Evolutionary conservation across 2,888 invertebrate species (phyloP).

Genomic region (Molorchus minor): DNA sequence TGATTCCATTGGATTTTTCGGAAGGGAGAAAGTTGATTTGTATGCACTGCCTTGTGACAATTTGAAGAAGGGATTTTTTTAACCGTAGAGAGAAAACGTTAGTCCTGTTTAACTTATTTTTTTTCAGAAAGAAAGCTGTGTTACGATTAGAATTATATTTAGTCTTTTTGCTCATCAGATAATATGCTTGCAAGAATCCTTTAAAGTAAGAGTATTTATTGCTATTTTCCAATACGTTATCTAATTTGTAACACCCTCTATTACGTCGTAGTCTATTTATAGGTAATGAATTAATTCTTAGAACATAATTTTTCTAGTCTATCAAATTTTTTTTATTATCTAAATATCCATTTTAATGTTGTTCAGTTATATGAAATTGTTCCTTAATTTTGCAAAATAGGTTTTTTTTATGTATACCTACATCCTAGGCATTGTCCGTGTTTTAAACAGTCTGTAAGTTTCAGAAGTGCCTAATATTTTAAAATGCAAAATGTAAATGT

Average conservation of each 20-base stretch:
- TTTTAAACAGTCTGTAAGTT: conserved; percentile 37
- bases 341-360: conserved; percentile 51
- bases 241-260: conserved; percentile 44
- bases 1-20: conserved; percentile 6
- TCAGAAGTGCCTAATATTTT: conserved; percentile 47
- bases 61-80: conserved; percentile 11
- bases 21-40: conserved; percentile 15
- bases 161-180: conserved; percentile 51
- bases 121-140: conserved; percentile 52
- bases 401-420: conserved; percentile 28
- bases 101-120: conserved; percentile 38
- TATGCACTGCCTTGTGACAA: conserved; percentile 16
- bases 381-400: conserved; percentile 46
- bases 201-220: conserved; percentile 55
- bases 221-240: conserved; percentile 48
- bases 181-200: conserved; percentile 44
- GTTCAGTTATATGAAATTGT: conserved; percentile 48
- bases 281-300: conserved; percentile 53
- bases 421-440: conserved; percentile 34
- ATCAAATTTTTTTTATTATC: conserved; percentile 53
- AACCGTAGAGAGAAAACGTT: conserved; percentile 1
- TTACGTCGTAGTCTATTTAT: conserved; percentile 42
- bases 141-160: conserved; percentile 49
- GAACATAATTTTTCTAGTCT: conserved; percentile 58
- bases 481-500: conserved; percentile 55